Conservation (phyloP, 2,797 vertebrate genomes). For the Oreortyx pictus region DNA sequence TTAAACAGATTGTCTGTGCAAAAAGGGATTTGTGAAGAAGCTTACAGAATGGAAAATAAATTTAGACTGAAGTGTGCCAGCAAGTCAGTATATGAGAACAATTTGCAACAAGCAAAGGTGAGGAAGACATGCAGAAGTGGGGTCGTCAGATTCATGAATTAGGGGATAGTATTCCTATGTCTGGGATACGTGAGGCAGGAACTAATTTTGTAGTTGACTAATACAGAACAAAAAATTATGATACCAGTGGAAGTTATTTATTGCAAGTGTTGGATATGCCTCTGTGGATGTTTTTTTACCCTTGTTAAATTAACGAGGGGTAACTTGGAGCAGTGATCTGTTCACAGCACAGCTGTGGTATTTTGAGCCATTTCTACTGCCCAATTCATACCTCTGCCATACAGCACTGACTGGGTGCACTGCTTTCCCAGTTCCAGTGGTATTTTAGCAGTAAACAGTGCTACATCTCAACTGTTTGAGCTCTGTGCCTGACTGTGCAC, state of each 20-base stretch:
- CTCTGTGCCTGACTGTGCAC: neutral
- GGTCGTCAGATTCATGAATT: neutral
- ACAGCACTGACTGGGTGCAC: constrained; percentile 26
- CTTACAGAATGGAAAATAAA: constrained; percentile 64
- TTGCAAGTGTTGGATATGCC: constrained; percentile 11
- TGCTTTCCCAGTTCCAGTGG: neutral
- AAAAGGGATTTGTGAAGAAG: constrained; percentile 44
- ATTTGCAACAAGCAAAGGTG: constrained; percentile 52
- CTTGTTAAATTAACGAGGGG: constrained; percentile 43
- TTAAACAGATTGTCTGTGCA: constrained; percentile 50
- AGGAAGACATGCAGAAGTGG: constrained; percentile 57
- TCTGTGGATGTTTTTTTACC: constrained; percentile 23
- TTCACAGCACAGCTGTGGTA: constrained; percentile 39
- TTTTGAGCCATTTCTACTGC: constrained; percentile 55
- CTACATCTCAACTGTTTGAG: constrained; percentile 21
- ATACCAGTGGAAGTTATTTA: constrained; percentile 23
- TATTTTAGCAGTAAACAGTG: constrained; percentile 15
- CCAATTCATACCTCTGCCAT: constrained; percentile 39
- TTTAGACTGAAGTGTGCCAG: constrained; percentile 41
- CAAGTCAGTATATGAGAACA: constrained; percentile 41
- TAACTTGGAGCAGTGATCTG: constrained; percentile 45
- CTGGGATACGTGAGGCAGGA: constrained; percentile 1
- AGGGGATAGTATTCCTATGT: neutral
- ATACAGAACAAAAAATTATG: neutral
- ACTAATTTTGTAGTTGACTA: neutral